Evolutionary conservation across 2,113 vertebrate genomes (phyloP), one percentile per base, ranked within the genome.

Genomic region (Mustela lutreola): DNA sequence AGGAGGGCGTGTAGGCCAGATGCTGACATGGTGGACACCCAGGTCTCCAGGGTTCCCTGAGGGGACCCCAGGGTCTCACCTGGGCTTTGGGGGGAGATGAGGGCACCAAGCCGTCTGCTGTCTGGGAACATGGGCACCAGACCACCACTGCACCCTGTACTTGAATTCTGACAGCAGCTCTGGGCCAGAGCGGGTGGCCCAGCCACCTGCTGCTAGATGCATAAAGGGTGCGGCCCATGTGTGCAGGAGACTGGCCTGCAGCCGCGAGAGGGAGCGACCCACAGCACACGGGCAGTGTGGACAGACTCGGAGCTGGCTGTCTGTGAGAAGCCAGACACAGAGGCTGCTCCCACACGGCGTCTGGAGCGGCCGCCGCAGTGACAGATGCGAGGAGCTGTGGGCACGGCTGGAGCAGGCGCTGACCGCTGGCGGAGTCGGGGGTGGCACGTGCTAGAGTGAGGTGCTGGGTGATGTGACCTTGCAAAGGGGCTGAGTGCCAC

Each of bases 151-250:
- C 1, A 1, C 73, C 45, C 75, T 18, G 14, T 28, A 10, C 26
- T 9, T 12, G 86, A 42, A n/a, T 26, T 10, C 31, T 16, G 36
- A 6, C 16, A 11, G 76, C 15, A 50, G 26, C 15, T 18, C 42
- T 16, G 42, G 42, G 75, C 26, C 2, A 1, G 1, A 78, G 42
- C 3, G 3, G 42, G 42, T 42, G 5, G 73, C 73, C 71, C 45
- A 3, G 14, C 42, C 26, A 4, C 76, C 48, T 3, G 48, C 76
- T 21, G 76, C 10, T 19, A 50, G 18, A 11, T 33, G 48, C 28
- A 6, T n/a, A 1, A n/a, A 21, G 31, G 26, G 14, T 42, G 14
- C 0, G 4, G 75, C 45, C 42, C 75, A 31, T 1, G 1, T 12
- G 7, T 2, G 2, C 75, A 15, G 0, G 7, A 48, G 75, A 31